Conservation (phyloP, 2,113 vertebrate genomes). For the Cacatua alba region DNA sequence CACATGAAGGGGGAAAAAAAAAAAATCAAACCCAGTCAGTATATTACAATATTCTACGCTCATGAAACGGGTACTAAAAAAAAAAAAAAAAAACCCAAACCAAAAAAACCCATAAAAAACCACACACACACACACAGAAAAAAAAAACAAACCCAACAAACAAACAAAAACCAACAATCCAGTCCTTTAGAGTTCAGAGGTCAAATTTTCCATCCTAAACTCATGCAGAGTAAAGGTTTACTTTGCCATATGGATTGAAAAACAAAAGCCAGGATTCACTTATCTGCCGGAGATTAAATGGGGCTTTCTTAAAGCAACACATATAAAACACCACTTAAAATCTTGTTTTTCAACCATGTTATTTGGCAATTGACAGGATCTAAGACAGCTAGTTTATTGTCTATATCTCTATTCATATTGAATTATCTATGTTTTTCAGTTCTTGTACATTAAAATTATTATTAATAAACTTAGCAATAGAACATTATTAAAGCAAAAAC, state of each 20-base stretch:
- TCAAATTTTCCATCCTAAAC: neutral
- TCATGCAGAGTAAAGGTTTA: neutral
- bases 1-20: neutral
- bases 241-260: neutral
- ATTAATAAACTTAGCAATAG: neutral
- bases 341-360: neutral
- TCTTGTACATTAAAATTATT: neutral
- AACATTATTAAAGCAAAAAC: neutral
- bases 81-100: neutral
- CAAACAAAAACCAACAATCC: neutral
- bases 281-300: neutral
- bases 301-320: neutral
- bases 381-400: neutral
- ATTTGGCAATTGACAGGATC: neutral
- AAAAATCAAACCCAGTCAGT: neutral
- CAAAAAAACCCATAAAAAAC: too few species aligned
- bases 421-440: neutral
- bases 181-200: neutral
- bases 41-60: neutral
- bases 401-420: neutral
- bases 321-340: neutral
- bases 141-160: too few species aligned
- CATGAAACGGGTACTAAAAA: neutral
- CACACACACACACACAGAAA: neutral
- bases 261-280: neutral